A percentile compares a stretch with the other conserved stretches of the same genome.
Evolutionary conservation across 1,140 invertebrate genomes (phyloP).

Genomic region (Pseudachorutes palmiensis): DNA sequence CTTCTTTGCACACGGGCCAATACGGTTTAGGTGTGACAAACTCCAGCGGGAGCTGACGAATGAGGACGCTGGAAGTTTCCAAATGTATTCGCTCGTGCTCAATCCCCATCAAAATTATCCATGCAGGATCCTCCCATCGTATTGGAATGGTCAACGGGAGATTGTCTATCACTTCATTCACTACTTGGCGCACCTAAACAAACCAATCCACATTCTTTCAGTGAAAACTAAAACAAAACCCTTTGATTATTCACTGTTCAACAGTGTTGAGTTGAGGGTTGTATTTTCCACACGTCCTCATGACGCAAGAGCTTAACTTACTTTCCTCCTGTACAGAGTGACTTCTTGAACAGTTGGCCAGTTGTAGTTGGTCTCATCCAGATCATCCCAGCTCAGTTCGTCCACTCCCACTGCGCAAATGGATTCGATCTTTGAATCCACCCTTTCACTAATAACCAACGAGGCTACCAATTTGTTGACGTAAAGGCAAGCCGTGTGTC

Average conservation of each 20-base stretch:
- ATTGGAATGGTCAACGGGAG: background rate
- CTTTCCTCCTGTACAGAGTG: background rate
- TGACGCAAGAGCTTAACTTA: too few relatives aligned
- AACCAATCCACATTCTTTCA: too few relatives aligned
- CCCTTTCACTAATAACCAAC: background rate
- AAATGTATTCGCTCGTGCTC: background rate
- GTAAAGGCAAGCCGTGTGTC: background rate
- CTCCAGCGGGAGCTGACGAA: background rate
- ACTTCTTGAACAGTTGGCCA: background rate
- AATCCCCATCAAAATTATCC: background rate
- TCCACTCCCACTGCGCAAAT: background rate
- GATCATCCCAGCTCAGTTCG: background rate
- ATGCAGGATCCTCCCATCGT: background rate
- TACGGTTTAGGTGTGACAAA: background rate
- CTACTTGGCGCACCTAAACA: background rate
- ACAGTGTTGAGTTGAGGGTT: too few relatives aligned
- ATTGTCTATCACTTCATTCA: background rate
- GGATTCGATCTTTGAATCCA: background rate
- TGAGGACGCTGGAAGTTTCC: background rate
- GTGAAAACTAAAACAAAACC: too few relatives aligned
- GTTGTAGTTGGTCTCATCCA: background rate
- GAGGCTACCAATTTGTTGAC: background rate
- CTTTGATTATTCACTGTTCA: too few relatives aligned
- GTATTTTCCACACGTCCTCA: too few relatives aligned
- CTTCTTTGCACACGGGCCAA: background rate